Base-by-base conservation (phyloP, 92 coral and sea anemone genomes). In the Paramuricea clavata region DNA sequence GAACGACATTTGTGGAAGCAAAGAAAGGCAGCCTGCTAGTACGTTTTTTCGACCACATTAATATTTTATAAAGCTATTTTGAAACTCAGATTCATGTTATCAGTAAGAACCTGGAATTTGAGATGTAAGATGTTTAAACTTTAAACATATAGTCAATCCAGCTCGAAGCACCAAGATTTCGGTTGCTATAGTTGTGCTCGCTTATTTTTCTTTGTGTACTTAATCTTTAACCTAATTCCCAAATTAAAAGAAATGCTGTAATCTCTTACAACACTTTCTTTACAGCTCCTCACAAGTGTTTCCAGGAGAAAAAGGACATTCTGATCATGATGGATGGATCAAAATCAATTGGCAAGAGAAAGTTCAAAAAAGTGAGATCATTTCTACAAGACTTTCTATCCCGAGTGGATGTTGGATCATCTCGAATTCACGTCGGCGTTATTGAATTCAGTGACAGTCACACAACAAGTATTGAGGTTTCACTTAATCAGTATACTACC, bases 201-300 rank as follows among this genome's bases (percentile, higher is more conserved):
- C n/a, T n/a, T 36, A 8, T 8, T 36, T 36, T 36, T 36, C 54
- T 47, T 47, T 47, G 13, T 47, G 2, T 47, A 47, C 4, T 47
- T 2, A 47, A 47, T 15, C 7, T 47, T 47, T 47, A 47, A 12
- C 54, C 19, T 6, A 47, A 47, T 10, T n/a, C n/a, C 4, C 54
- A 47, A 47, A 47, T 47, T 47, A 47, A 60, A 21, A 26, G 16
- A 52, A 6, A 16, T 0, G 23, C 61, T 21, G 35, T 6, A 17
- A 19, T 21, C 44, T 72, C 56, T 31, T 31, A 3, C 30, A 32
- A 22, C 30, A 47, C 39, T 72, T 42, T 12, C 47, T 0, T 25
- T 25, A 11, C 69, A 79, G 84, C 84, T 34, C 84, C 84, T 28
- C 84, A 79, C 84, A 79, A 79, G 65, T 79, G 84, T 60, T 79